These are phyloP conservation scores for Peromyscus maniculatus DNA, from an alignment of 2,113 vertebrate genomes.

Conservation along the genomic window DNA sequence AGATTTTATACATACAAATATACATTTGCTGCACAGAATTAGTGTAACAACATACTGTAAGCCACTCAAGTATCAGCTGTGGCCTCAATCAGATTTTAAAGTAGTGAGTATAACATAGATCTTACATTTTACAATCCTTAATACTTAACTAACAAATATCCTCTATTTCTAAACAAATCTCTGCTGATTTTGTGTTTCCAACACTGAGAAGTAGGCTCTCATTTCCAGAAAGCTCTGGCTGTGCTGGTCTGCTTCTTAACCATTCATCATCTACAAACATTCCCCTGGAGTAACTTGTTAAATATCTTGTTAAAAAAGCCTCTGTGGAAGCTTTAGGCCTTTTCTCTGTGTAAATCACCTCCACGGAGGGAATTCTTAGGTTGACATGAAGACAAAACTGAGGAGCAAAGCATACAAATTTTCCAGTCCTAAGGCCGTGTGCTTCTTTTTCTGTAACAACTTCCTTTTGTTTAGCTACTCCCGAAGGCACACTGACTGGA, in stretches of 20 bases:
- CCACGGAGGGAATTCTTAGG: background rate
- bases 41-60: background rate
- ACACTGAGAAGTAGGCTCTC: background rate
- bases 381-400: background rate
- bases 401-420: background rate
- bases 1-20: background rate
- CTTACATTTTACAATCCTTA: background rate
- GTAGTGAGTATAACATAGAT: background rate
- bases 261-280: background rate
- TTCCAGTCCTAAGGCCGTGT: background rate
- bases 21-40: background rate
- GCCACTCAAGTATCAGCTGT: background rate
- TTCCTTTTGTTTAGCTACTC: background rate
- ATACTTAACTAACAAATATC: conserved; percentile 3
- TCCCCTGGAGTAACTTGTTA: background rate
- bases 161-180: background rate
- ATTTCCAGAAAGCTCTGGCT: conserved; percentile 1
- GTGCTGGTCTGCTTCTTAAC: background rate
- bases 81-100: background rate
- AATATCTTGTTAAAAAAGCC: background rate
- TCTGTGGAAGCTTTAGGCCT: background rate
- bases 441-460: background rate
- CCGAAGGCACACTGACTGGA: too few species aligned
- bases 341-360: background rate
- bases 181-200: background rate